phyloP scores from a whole-genome alignment of 2,888 invertebrate genomes.

The Thelaira solivaga region DNA sequence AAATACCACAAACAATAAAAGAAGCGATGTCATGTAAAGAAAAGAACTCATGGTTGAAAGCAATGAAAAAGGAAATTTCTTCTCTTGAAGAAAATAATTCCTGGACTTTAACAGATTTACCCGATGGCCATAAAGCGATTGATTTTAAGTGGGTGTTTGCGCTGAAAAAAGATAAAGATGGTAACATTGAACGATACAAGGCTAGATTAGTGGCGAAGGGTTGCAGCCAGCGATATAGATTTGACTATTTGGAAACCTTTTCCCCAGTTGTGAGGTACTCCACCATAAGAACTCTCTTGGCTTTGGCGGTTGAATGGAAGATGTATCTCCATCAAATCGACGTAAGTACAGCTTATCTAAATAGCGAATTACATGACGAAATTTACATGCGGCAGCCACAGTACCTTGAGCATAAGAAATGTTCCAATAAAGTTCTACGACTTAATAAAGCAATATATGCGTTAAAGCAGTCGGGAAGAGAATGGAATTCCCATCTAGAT shows the following conservation, averaged over 20 bases:
- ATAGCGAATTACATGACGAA: slow-evolving; percentile 49
- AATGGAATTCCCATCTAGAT: slow-evolving; percentile 54
- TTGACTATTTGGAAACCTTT: background rate
- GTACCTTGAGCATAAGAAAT: slow-evolving; percentile 11
- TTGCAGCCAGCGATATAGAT: background rate
- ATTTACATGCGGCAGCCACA: slow-evolving; percentile 57
- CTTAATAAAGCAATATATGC: background rate
- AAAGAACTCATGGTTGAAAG: background rate
- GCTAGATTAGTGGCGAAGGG: background rate
- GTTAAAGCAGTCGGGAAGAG: slow-evolving; percentile 49
- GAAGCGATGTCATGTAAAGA: background rate
- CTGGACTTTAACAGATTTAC: background rate
- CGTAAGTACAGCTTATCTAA: slow-evolving; percentile 51
- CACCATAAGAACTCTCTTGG: slow-evolving; percentile 49
- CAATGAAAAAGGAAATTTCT: background rate
- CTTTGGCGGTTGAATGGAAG: slow-evolving; percentile 47
- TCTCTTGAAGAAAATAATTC: background rate
- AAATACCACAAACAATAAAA: background rate
- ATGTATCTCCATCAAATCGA: slow-evolving; percentile 52
- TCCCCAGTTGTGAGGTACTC: background rate
- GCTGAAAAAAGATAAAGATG: background rate
- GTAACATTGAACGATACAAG: background rate
- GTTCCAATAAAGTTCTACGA: slow-evolving; percentile 27
- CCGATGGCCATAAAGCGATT: background rate
- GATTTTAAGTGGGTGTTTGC: background rate